phyloP scores from a whole-genome alignment of 2,888 invertebrate genomes.

The Apodemia duryi region DNA sequence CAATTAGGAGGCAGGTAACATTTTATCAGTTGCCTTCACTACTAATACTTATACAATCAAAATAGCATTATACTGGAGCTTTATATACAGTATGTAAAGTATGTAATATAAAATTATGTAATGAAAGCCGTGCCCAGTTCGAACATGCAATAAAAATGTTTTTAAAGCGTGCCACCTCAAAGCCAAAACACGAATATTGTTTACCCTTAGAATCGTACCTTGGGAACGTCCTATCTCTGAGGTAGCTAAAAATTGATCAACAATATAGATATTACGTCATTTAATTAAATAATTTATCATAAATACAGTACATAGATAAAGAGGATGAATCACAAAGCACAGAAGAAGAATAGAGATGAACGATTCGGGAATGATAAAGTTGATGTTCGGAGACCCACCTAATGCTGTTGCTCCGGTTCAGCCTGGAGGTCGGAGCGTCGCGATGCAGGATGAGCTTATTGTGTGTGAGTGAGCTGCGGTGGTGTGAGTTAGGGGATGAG shows the following conservation, averaged over 20 bases:
- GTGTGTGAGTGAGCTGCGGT: conserved; percentile 83
- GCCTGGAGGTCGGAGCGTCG: conserved; percentile 80
- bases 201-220: conserved; percentile 82
- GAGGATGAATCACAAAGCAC: conserved; percentile 28
- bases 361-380: conserved; percentile 8
- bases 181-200: conserved; percentile 58
- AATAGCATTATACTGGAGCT: not conserved
- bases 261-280: conserved; percentile 48
- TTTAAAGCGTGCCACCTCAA: conserved; percentile 69
- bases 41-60: not conserved
- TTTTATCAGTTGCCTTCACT: not conserved
- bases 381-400: conserved; percentile 80
- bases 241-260: conserved; percentile 84
- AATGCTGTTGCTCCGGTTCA: conserved; percentile 95
- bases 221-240: conserved; percentile 95
- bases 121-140: conserved; percentile 64
- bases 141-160: conserved; percentile 55
- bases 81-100: not conserved
- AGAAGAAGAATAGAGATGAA: conserved; percentile 15
- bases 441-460: conserved; percentile 80
- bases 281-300: conserved; percentile 21
- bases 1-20: too few species aligned
- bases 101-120: not conserved
- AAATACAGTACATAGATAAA: conserved; percentile 23
- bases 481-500: conserved; percentile 83